Conservation (phyloP, 2,888 invertebrate genomes). For the Germaria angustata region DNA sequence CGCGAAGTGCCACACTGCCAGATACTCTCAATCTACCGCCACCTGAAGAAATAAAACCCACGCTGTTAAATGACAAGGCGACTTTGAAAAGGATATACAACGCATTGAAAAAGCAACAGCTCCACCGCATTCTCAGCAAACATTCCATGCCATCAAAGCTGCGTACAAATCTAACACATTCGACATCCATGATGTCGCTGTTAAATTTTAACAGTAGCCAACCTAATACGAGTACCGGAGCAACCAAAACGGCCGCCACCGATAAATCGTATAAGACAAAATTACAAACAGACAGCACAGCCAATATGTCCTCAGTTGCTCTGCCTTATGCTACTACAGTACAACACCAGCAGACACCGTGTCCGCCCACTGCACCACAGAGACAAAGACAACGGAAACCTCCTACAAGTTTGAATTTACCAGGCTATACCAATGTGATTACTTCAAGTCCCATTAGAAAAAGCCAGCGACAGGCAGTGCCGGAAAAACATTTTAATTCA, state of each 20-base stretch:
- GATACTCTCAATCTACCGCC: slow-evolving; percentile 78
- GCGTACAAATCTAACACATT: slow-evolving; percentile 68
- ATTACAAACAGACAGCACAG: neutral
- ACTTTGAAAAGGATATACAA: slow-evolving; percentile 82
- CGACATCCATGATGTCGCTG: slow-evolving; percentile 72
- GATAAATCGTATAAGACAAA: neutral
- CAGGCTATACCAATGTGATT: neutral
- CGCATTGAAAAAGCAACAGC: slow-evolving; percentile 77
- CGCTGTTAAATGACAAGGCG: slow-evolving; percentile 86
- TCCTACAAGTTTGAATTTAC: slow-evolving; percentile 68
- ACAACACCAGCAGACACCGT: too few relatives aligned
- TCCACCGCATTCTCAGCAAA: slow-evolving; percentile 74
- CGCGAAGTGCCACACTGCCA: slow-evolving; percentile 61
- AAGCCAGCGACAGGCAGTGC: neutral
- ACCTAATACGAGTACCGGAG: neutral
- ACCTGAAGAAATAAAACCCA: slow-evolving; percentile 85
- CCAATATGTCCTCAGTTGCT: too few relatives aligned
- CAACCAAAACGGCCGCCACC: neutral
- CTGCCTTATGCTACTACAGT: too few relatives aligned
- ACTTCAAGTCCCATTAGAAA: neutral
- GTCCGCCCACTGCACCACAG: slow-evolving; percentile 13
- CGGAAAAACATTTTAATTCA: slow-evolving; percentile 67
- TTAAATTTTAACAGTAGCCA: slow-evolving; percentile 64
- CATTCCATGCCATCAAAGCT: slow-evolving; percentile 71
- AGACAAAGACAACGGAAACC: slow-evolving; percentile 68